Base-by-base conservation (phyloP, 2,888 invertebrate genomes). In the Heliconius erato region DNA sequence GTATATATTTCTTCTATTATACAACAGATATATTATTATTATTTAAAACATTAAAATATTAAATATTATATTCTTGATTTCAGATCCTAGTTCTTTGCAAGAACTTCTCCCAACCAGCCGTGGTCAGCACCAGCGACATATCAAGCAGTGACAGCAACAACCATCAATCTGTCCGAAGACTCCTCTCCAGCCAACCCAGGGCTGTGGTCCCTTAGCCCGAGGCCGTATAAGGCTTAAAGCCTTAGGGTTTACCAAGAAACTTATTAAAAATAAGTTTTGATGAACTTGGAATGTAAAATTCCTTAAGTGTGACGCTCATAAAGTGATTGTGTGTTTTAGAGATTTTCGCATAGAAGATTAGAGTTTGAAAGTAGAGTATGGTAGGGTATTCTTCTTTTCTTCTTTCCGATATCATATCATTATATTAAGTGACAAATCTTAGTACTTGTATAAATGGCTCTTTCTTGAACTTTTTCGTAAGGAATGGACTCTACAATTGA, bases 81-180 rank as follows among this genome's bases (percentile, higher is more conserved):
- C 89, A 95, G 95, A 91, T 95, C 67, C 87, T 95, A 59, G 94
- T 96, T 68, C 92, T 96, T 1, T 94, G 95, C 90, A 96, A 95
- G 91, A 95, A 96, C 92, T 96, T 96, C 91, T 93, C 93, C 5
- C 93, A 94, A 87, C 93, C 95, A 12, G 89, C 94, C 19, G 93
- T 96, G 16, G 94, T 92, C 19, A 94, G 95, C 91, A 93, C 94
- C 81, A 95, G 96, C 78, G 95, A 95, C 85, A 95, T 96, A 28
- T 95, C 96, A 3, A 96, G 95, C 91, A 95, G 95, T 67, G 96
- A 96, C 77, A 92, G 95, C 65, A 94, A 93, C 89, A 95, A 96
- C 89, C 95, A 96, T 87, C 95, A 94, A 79, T 94, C 96, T 0
- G 96, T 95, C 0, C 90, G 95, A 5, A 90, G 95, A 80, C 89